These are phyloP conservation scores for Loripinus fragilis DNA, from an alignment of 2,888 invertebrate species.

Conservation along the genomic window DNA sequence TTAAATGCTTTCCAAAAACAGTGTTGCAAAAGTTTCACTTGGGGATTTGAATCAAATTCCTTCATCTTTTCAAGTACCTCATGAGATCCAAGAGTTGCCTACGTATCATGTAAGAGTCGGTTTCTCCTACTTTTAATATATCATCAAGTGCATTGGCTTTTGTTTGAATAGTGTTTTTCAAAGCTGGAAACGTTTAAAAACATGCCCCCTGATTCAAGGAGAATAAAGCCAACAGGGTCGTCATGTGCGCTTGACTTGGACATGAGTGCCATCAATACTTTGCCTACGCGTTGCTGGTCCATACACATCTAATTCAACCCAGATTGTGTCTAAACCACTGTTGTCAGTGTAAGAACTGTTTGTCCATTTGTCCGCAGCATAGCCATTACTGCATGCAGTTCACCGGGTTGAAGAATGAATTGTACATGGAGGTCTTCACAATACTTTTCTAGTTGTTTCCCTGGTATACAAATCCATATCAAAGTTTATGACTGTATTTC, in stretches of 20 bases:
- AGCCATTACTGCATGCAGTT: neutral
- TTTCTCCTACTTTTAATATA: no score
- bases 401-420: neutral
- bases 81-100: no score
- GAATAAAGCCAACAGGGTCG: neutral
- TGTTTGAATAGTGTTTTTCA: no score
- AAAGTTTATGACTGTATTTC: neutral
- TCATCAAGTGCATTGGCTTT: no score
- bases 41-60: no score
- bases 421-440: neutral
- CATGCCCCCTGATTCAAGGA: no score
- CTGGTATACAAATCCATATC: neutral
- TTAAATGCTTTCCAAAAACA: no score
- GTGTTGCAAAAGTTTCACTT: no score
- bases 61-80: no score
- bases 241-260: neutral
- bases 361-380: neutral
- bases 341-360: neutral
- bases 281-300: no score
- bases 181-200: no score
- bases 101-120: no score
- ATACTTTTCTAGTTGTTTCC: neutral
- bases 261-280: neutral
- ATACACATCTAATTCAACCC: neutral
- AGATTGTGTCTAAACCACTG: neutral